These are phyloP conservation scores for Mesodorylaimus sp. DNA, from an alignment of 2,888 invertebrate genomes.

Conservation along the genomic window DNA sequence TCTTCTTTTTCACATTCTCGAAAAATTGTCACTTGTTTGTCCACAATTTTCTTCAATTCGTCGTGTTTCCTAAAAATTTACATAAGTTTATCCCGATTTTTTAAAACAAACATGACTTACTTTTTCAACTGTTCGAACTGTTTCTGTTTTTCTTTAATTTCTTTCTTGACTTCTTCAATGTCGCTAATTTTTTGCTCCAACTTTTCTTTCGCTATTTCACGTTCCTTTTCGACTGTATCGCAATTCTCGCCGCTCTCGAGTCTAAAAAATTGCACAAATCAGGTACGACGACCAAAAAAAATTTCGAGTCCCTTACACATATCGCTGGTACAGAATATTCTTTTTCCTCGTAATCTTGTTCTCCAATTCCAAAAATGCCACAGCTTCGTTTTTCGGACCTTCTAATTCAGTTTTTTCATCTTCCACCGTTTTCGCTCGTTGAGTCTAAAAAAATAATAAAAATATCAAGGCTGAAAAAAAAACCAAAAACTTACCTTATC, in stretches of 20 bases:
- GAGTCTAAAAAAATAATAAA: slow-evolving; percentile 37
- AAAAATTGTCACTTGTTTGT: slow-evolving; percentile 44
- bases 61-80: slow-evolving; percentile 20
- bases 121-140: slow-evolving; percentile 21
- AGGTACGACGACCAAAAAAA: too few species aligned
- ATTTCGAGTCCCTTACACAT: slow-evolving; percentile 18
- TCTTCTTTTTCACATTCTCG: slow-evolving; percentile 48
- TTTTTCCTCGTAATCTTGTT: slow-evolving; percentile 52
- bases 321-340: slow-evolving; percentile 49
- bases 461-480: slow-evolving; percentile 9
- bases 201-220: slow-evolving; percentile 33
- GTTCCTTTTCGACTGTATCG: background rate
- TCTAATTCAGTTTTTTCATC: slow-evolving; percentile 36
- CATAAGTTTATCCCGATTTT: background rate
- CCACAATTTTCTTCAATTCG: slow-evolving; percentile 33
- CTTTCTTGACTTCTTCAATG: slow-evolving; percentile 9
- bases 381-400: slow-evolving; percentile 33
- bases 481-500: slow-evolving; percentile 41
- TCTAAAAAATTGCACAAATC: too few species aligned
- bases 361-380: slow-evolving; percentile 53
- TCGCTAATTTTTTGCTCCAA: slow-evolving; percentile 8
- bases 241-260: background rate
- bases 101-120: slow-evolving; percentile 19
- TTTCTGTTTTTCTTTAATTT: slow-evolving; percentile 20
- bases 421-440: slow-evolving; percentile 51